Evolutionary conservation across 2,113 vertebrate species (phyloP).

Genomic region (Amphilophus citrinellus): DNA sequence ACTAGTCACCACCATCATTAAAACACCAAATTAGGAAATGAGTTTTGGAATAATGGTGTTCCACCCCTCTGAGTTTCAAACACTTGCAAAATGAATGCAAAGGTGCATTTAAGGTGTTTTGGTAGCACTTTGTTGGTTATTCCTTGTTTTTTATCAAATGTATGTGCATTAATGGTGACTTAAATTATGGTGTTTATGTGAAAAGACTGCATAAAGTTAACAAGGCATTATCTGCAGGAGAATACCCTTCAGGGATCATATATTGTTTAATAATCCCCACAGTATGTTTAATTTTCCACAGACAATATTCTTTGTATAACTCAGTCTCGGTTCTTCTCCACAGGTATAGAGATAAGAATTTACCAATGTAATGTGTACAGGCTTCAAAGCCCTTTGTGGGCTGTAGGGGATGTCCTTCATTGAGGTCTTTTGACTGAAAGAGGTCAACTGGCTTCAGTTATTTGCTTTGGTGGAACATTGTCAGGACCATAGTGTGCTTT

Average conservation of each 20-base stretch:
- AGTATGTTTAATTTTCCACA: neutral
- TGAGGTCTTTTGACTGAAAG: neutral
- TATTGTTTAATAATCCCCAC: neutral
- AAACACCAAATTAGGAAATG: neutral
- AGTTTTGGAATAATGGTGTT: neutral
- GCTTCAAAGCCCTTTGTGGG: neutral
- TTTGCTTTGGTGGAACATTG: constrained; percentile 77
- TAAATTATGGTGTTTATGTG: neutral
- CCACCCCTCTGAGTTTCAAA: neutral
- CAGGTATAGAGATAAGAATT: neutral
- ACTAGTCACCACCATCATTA: neutral
- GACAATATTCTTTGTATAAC: neutral
- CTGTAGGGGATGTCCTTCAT: neutral
- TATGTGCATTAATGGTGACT: neutral
- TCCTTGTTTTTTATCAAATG: neutral
- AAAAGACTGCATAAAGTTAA: neutral
- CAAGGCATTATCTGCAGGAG: constrained; percentile 1
- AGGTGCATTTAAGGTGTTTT: neutral
- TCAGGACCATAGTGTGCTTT: constrained; percentile 84
- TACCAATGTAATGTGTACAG: neutral
- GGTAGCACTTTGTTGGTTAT: neutral
- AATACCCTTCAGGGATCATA: neutral
- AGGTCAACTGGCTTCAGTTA: constrained; percentile 69
- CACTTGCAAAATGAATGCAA: constrained; percentile 4
- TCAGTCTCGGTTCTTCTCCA: neutral